Evolutionary conservation across 2,888 invertebrate species (phyloP).

Genomic region (Chaitophorus viminalis): DNA sequence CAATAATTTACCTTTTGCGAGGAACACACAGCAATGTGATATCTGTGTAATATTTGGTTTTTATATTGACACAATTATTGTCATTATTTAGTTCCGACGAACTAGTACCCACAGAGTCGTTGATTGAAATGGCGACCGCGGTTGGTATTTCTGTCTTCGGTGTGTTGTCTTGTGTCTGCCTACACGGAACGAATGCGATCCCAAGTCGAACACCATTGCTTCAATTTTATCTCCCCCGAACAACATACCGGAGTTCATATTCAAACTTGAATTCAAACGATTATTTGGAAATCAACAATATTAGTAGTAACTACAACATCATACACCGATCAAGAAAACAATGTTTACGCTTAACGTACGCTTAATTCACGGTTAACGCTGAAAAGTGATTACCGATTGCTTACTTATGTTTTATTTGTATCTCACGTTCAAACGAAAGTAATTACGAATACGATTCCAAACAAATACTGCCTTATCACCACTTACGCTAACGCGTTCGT

Average conservation of each 20-base stretch:
- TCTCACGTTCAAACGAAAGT: too few species aligned
- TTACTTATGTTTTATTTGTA: too few species aligned
- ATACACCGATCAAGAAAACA: too few species aligned
- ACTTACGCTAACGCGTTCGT: too few species aligned
- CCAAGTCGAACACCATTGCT: conserved; percentile 96
- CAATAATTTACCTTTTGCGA: conserved; percentile 75
- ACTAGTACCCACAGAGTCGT: conserved; percentile 73
- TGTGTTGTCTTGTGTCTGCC: conserved; percentile 96
- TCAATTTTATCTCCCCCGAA: conserved; percentile 97
- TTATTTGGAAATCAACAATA: too few species aligned
- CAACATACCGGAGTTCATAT: conserved; percentile 71
- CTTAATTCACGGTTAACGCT: too few species aligned
- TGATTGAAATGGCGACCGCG: conserved; percentile 82
- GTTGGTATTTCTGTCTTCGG: conserved; percentile 98
- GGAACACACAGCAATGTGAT: conserved; percentile 93
- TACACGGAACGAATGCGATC: conserved; percentile 87
- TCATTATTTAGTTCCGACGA: conserved; percentile 74
- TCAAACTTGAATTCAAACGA: too few species aligned
- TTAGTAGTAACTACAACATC: too few species aligned
- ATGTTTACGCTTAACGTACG: too few species aligned
- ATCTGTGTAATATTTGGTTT: conserved; percentile 86
- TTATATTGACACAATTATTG: conserved; percentile 71
- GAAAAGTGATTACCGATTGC: too few species aligned
- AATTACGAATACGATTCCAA: too few species aligned
- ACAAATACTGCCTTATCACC: too few species aligned